Evolutionary conservation across 2,888 invertebrate species (phyloP).

Genomic region (Ormia ochracea): DNA sequence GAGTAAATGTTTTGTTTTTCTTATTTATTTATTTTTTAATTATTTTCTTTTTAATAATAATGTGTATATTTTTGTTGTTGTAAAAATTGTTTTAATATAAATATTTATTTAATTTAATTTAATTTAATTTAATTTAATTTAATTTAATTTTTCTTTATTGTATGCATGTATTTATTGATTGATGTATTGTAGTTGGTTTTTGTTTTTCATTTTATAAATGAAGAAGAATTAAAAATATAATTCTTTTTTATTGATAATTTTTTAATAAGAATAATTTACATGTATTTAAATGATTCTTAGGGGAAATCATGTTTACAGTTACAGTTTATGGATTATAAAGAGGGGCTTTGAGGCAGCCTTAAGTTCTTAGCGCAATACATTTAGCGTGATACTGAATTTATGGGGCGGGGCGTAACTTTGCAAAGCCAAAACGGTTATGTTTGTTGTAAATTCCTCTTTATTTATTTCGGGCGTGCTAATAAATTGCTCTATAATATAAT

Average conservation of each 20-base stretch:
- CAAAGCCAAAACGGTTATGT: background rate
- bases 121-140: constrained; percentile 3
- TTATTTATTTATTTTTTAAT: constrained; percentile 31
- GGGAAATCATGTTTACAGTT: constrained; percentile 52
- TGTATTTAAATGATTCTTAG: constrained; percentile 18
- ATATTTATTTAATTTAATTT: constrained; percentile 37
- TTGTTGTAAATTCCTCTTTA: background rate
- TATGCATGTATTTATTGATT: constrained; percentile 47
- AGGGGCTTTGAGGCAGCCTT: background rate
- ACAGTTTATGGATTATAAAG: constrained; percentile 13
- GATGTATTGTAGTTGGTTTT: constrained; percentile 41
- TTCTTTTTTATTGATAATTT: background rate
- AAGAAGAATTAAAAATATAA: constrained; percentile 37
- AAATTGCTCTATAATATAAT: constrained; percentile 12
- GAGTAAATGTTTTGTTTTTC: constrained; percentile 45
- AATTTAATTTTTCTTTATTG: constrained; percentile 22
- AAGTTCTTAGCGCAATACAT: background rate
- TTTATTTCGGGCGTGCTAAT: background rate
- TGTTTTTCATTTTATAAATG: constrained; percentile 34
- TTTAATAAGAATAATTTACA: constrained; percentile 15
- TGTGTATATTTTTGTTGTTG: constrained; percentile 28
- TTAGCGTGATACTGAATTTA: background rate
- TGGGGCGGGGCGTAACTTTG: background rate
- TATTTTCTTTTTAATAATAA: constrained; percentile 12
- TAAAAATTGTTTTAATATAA: constrained; percentile 52